A percentile compares a stretch with the other conserved stretches of the same genome.
phyloP scores from a whole-genome alignment of 2,888 invertebrate species.

The Caenorhabditis sp. region DNA sequence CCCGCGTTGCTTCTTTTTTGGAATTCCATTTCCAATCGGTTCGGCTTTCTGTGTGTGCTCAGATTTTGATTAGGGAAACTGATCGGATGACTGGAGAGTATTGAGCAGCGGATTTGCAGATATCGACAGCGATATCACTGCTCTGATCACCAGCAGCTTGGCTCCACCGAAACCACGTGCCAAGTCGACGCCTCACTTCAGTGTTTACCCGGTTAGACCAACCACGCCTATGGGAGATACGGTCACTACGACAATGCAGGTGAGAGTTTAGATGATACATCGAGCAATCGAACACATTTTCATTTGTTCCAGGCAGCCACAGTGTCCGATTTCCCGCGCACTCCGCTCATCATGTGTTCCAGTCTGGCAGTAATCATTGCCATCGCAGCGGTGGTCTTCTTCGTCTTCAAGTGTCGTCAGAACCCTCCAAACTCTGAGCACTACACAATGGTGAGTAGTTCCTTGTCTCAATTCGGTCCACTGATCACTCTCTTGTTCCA shows the following conservation, averaged over 20 bases:
- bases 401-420: slow-evolving; percentile 78
- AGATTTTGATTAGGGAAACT: slow-evolving; percentile 42
- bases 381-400: slow-evolving; percentile 76
- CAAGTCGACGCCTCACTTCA: slow-evolving; percentile 70
- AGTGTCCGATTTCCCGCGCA: slow-evolving; percentile 75
- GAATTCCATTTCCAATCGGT: slow-evolving; percentile 31
- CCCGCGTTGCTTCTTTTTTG: slow-evolving; percentile 7
- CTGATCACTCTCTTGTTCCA: slow-evolving; percentile 35
- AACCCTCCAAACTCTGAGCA: slow-evolving; percentile 71
- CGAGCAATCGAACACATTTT: not conserved
- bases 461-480: not conserved
- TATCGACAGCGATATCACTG: slow-evolving; percentile 44
- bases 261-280: slow-evolving; percentile 5
- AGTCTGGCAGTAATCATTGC: slow-evolving; percentile 76
- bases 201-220: slow-evolving; percentile 77
- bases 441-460: slow-evolving; percentile 73
- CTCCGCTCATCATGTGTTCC: slow-evolving; percentile 75
- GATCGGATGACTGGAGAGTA: not conserved
- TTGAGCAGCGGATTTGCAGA: slow-evolving; percentile 14
- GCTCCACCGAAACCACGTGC: slow-evolving; percentile 40
- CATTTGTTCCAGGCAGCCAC: slow-evolving; percentile 49
- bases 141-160: slow-evolving; percentile 54
- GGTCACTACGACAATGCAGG: slow-evolving; percentile 76
- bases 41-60: slow-evolving; percentile 47
- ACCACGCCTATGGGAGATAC: slow-evolving; percentile 80